Percentiles rank a stretch among this genome's conserved stretches.
These are phyloP conservation scores for Urocynchramus pylzowi DNA, from an alignment of 2,113 vertebrate genomes.

Conservation along the genomic window DNA sequence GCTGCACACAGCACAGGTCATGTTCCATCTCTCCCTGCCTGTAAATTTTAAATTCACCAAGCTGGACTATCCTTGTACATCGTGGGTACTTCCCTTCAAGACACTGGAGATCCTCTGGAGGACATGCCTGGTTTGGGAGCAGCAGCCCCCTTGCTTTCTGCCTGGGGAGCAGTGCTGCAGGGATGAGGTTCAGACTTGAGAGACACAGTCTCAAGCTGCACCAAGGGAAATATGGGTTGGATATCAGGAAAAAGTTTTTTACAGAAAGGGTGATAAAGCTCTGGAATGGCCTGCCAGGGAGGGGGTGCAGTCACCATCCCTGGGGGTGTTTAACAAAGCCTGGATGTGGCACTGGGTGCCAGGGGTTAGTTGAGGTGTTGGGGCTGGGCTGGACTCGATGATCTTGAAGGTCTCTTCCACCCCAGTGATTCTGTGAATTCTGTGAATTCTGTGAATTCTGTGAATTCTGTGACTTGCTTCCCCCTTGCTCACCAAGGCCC, in stretches of 20 bases:
- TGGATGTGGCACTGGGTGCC: neutral
- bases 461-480: neutral
- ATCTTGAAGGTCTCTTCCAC: neutral
- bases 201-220: neutral
- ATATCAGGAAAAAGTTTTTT: neutral
- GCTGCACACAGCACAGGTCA: slow-evolving; percentile 68
- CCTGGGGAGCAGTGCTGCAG: neutral
- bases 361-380: neutral
- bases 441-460: too few relatives aligned
- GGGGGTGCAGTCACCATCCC: neutral
- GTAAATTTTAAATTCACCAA: slow-evolving; percentile 59
- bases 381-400: neutral
- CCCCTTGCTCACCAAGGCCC: neutral
- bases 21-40: slow-evolving; percentile 33
- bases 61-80: slow-evolving; percentile 29
- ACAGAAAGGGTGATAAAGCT: neutral
- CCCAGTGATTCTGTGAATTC: neutral
- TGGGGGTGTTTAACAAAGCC: neutral
- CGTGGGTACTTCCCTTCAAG: neutral
- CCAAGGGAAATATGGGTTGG: neutral
- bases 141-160: neutral
- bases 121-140: neutral
- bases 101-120: neutral
- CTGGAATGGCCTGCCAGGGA: neutral
- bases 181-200: neutral